A percentile compares a stretch with the other conserved stretches of the same genome.
phyloP scores from a whole-genome alignment of 2,113 vertebrate genomes.

The Talpa occidentalis region DNA sequence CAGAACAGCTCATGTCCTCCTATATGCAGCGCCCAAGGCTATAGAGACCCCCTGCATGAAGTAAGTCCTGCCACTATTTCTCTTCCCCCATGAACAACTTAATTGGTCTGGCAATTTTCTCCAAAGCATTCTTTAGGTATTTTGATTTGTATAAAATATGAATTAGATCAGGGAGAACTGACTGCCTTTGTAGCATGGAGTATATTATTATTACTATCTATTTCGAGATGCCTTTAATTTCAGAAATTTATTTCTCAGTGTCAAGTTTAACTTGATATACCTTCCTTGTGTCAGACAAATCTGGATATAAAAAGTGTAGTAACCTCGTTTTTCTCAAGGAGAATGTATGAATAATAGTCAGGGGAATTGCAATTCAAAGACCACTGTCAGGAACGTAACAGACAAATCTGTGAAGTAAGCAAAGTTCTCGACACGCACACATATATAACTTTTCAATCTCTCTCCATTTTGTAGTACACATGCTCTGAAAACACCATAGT shows the following conservation, averaged over 20 bases:
- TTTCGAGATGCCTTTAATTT: slow-evolving; percentile 26
- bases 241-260: not conserved
- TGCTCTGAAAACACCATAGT: not conserved
- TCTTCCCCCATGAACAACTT: not conserved
- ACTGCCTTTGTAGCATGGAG: not conserved
- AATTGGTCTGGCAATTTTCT: not conserved
- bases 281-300: not conserved
- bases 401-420: not conserved
- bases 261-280: not conserved
- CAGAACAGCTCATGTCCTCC: too few species aligned
- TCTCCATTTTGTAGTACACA: not conserved
- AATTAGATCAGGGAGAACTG: not conserved
- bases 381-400: not conserved
- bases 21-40: too few species aligned
- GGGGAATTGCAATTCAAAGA: not conserved
- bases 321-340: not conserved
- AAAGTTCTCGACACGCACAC: not conserved
- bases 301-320: not conserved
- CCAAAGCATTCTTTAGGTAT: not conserved
- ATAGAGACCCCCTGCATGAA: not conserved
- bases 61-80: too few species aligned
- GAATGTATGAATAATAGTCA: not conserved
- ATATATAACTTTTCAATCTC: not conserved
- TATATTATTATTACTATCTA: not conserved
- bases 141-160: not conserved